A percentile compares a stretch with the other conserved stretches of the same genome.
These are phyloP conservation scores for Himalopsyche tibetana DNA, from an alignment of 2,888 invertebrate species.

Conservation along the genomic window DNA sequence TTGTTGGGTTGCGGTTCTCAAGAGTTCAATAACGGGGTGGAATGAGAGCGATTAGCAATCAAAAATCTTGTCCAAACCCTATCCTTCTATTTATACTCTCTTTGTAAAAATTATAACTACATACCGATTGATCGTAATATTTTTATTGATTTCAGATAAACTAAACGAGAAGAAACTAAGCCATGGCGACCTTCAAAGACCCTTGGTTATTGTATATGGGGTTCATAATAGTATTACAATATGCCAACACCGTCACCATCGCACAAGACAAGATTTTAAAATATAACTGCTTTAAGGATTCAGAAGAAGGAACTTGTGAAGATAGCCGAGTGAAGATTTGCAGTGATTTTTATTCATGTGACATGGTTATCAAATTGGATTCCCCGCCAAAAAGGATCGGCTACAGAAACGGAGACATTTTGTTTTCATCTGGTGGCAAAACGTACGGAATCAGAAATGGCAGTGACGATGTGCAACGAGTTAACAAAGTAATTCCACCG, in stretches of 20 bases:
- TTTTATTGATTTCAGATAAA: not conserved
- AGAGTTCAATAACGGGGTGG: no score
- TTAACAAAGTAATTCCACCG: constrained; percentile 46
- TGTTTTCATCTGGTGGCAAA: constrained; percentile 32
- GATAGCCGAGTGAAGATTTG: constrained; percentile 41
- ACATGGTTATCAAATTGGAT: constrained; percentile 46
- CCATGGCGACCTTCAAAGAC: not conserved
- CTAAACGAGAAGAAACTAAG: not conserved
- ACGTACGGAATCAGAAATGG: constrained; percentile 27
- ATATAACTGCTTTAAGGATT: not conserved
- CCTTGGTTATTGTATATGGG: not conserved
- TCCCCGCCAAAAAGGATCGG: constrained; percentile 46
- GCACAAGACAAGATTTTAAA: not conserved
- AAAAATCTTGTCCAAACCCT: no score
- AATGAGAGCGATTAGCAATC: no score
- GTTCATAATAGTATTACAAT: not conserved
- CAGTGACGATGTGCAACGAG: not conserved
- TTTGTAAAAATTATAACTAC: no score
- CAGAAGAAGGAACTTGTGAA: constrained; percentile 48
- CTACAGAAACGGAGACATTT: not conserved
- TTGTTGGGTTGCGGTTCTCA: no score
- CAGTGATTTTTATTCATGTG: constrained; percentile 48
- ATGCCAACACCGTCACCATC: not conserved
- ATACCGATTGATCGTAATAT: not conserved
- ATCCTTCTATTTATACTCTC: no score